Percentiles rank a stretch among this genome's conserved stretches.
Evolutionary conservation across 2,113 vertebrate genomes (phyloP).

Genomic region (Sialia sialis): DNA sequence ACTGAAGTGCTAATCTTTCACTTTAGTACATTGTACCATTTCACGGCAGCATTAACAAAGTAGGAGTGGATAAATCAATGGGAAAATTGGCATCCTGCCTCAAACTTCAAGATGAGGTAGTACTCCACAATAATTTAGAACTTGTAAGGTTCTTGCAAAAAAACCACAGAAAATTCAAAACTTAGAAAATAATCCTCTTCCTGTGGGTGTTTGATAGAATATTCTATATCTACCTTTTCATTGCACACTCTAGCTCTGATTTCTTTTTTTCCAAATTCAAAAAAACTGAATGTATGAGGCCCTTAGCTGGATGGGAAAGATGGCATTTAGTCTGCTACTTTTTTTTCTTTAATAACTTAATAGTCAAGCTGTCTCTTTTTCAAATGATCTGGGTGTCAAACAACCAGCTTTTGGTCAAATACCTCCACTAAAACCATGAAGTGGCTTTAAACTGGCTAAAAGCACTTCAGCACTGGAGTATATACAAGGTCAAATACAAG

Average conservation of each 20-base stretch:
- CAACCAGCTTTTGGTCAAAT: background rate
- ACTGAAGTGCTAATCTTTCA: background rate
- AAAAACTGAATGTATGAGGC: background rate
- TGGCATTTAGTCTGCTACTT: background rate
- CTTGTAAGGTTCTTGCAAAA: background rate
- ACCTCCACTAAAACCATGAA: slow-evolving; percentile 9
- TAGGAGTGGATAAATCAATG: background rate
- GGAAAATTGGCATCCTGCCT: background rate
- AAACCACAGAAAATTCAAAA: background rate
- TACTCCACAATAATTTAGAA: background rate
- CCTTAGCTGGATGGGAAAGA: background rate
- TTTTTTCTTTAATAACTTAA: background rate
- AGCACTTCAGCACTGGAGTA: slow-evolving; percentile 7
- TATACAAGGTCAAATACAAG: slow-evolving; percentile 19
- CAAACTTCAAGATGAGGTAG: background rate
- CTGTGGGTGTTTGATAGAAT: background rate
- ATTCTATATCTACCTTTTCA: background rate
- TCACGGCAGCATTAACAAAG: background rate
- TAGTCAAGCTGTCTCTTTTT: background rate
- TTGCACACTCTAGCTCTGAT: background rate
- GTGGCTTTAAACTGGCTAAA: slow-evolving; percentile 29
- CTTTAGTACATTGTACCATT: background rate
- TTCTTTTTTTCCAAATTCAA: background rate
- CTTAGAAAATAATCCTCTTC: background rate
- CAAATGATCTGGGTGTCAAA: background rate